Conservation (phyloP, 2,113 vertebrate genomes). For the Ictalurus punctatus region DNA sequence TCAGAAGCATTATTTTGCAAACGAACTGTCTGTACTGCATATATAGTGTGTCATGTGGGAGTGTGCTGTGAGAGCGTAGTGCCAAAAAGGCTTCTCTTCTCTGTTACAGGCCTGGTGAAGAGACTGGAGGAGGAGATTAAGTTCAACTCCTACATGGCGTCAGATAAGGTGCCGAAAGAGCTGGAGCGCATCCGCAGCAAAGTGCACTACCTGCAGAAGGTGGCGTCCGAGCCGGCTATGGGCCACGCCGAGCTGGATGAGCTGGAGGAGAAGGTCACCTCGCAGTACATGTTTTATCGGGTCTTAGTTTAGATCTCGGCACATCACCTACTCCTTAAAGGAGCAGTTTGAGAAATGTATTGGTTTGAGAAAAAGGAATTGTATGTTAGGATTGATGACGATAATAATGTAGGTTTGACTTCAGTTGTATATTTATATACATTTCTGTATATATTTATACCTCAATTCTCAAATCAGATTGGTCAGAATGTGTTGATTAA, state of each 20-base stretch:
- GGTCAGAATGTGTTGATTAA: neutral
- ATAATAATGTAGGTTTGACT: neutral
- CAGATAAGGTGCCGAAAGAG: constrained; percentile 91
- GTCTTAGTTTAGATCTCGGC: neutral
- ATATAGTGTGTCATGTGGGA: constrained; percentile 13
- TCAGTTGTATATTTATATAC: neutral
- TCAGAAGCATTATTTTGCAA: neutral
- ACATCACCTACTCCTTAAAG: neutral
- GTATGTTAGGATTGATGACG: neutral
- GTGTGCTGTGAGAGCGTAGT: constrained; percentile 14
- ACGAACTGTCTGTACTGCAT: constrained; percentile 2
- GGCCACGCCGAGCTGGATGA: constrained; percentile 83
- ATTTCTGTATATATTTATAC: neutral
- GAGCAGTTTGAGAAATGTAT: too few relatives aligned
- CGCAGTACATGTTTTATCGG: neutral
- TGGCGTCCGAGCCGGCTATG: constrained; percentile 89
- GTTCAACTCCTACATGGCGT: constrained; percentile 90
- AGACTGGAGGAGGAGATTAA: constrained; percentile 94
- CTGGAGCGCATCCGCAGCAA: constrained; percentile 81
- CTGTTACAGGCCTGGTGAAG: constrained; percentile 86
- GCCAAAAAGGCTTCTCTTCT: constrained; percentile 40
- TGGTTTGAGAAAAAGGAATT: neutral
- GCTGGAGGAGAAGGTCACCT: constrained; percentile 83
- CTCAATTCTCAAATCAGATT: neutral
- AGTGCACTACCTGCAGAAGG: constrained; percentile 85